phyloP scores from a whole-genome alignment of 92 coral and sea anemone genomes.

The Metridium senile region DNA sequence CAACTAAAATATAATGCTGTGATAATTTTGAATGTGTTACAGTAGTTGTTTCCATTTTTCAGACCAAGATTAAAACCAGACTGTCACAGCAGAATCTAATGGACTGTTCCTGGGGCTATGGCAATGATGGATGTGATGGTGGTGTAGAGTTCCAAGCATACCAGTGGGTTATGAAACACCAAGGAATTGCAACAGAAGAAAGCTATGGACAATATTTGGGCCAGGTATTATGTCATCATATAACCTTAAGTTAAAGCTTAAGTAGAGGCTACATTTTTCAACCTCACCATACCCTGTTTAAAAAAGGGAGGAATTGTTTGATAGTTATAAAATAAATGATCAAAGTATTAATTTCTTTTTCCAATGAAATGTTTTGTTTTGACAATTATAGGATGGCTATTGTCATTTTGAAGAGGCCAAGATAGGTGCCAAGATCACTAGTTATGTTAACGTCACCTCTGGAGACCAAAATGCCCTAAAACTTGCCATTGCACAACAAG shows the following conservation, averaged over 20 bases:
- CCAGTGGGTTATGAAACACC: slow-evolving; percentile 94
- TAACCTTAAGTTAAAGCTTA: too few species aligned
- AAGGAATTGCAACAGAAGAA: slow-evolving; percentile 88
- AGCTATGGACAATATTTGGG: slow-evolving; percentile 92
- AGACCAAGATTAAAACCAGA: slow-evolving; percentile 79
- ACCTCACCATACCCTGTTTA: too few species aligned
- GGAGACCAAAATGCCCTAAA: slow-evolving; percentile 84
- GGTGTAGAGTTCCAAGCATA: slow-evolving; percentile 94
- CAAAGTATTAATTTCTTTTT: too few species aligned
- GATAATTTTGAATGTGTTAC: too few species aligned
- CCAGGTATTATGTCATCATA: slow-evolving; percentile 63
- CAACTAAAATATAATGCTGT: too few species aligned
- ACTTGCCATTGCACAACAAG: slow-evolving; percentile 82
- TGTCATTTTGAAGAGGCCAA: slow-evolving; percentile 77
- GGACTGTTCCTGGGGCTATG: slow-evolving; percentile 97
- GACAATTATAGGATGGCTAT: slow-evolving; percentile 81
- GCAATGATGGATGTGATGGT: slow-evolving; percentile 95
- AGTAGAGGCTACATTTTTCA: too few species aligned
- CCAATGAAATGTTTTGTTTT: too few species aligned
- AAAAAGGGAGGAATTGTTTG: too few species aligned
- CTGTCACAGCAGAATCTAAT: slow-evolving; percentile 91
- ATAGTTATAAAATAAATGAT: too few species aligned
- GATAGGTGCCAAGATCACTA: slow-evolving; percentile 81
- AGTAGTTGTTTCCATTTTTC: too few species aligned
- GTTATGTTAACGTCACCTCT: slow-evolving; percentile 93